Base-by-base conservation (phyloP, 2,888 invertebrate species). In the Dasysyrphus tricinctus region DNA sequence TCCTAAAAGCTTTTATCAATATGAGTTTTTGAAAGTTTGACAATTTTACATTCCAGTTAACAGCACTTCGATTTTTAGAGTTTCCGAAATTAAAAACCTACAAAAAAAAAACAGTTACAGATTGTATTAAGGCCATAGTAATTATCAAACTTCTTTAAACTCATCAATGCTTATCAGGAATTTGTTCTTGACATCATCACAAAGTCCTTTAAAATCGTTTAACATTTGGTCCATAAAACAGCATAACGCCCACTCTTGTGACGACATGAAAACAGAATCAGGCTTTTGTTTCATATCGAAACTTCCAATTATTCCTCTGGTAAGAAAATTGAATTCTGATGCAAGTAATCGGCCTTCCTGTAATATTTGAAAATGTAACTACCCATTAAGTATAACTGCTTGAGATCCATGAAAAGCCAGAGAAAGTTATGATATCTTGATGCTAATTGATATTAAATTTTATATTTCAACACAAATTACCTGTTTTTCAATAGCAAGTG, bases 1-100 rank as follows among this genome's bases (percentile, higher is more conserved):
- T 97, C 88, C 95, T 95, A 65, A 97, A 93, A 34, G 95, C 94
- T 92, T 96, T 96, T 3, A 98, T 91, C 42, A 98, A 91, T 94
- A 98, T 95, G 11, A 98, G 93, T 91, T 97, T 97, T 90, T 97
- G 96, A 91, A 97, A 97, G 75, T 94, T 92, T 1, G 93, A 93
- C 24, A 98, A 91, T 14, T 91, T 93, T 0, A 90, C 90, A 91
- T 97, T 92, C 97, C 97, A 97, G 47, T 95, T 90, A 5, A 29
- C 2, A 8, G 5, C 4, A 29, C 69, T 24, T 39, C n/a, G 14
- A 24, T 54, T 51, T 7, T 81, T 94, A 90, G 49, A 89, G 85
- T 74, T 91, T 92, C 88, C 94, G 92, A 73, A 96, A 90, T 90
- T 94, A 93, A 89, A 96, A 93, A 59, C 93, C 96, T 96, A 90